Evolutionary conservation across 1,140 invertebrate species (phyloP).

Genomic region (Brevipalpus yothersi): DNA sequence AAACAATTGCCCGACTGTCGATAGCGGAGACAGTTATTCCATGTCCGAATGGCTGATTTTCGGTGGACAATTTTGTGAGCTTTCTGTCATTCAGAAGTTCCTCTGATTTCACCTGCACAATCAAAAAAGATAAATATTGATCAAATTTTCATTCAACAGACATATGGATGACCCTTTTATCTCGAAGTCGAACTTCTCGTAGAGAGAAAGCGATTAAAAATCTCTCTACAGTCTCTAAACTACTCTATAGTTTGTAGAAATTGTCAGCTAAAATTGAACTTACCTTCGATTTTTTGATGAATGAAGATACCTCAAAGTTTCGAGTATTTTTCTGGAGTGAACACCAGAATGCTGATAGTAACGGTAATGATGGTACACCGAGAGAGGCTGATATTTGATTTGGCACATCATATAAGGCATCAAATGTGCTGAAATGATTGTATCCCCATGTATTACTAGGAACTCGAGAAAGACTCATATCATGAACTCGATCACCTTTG

Average conservation of each 20-base stretch:
- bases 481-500: not conserved
- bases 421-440: not conserved
- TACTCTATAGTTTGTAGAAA: no score
- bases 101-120: slow-evolving; percentile 12
- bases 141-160: not conserved
- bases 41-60: slow-evolving; percentile 23
- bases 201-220: no score
- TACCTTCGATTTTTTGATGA: slow-evolving; percentile 3
- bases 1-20: slow-evolving; percentile 39
- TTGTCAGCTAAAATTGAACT: not conserved
- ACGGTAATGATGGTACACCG: not conserved
- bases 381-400: not conserved
- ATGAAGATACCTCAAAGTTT: not conserved
- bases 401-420: not conserved
- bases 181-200: no score
- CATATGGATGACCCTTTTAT: no score
- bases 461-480: no score
- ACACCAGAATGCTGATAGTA: slow-evolving; percentile 1
- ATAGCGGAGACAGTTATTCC: slow-evolving; percentile 62
- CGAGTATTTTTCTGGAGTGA: not conserved
- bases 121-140: not conserved
- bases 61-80: slow-evolving; percentile 11
- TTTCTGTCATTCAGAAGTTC: slow-evolving; percentile 11
- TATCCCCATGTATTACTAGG: no score
- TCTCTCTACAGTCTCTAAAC: no score